Base-by-base conservation (phyloP, 2,888 invertebrate genomes). In the Boloria selene region DNA sequence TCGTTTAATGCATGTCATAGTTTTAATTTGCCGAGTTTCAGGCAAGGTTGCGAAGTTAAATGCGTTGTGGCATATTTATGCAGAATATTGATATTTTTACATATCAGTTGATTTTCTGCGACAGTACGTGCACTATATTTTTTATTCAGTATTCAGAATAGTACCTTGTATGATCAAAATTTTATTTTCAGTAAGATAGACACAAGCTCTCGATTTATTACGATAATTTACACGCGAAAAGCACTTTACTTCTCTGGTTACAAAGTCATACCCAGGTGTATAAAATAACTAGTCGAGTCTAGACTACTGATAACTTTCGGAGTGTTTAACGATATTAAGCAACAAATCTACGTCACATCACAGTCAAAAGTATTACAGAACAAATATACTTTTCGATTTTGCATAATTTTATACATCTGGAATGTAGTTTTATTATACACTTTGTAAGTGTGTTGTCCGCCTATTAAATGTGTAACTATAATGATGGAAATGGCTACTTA, bases 361-460 rank as follows among this genome's bases (percentile, higher is more conserved):
- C 91, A 90, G 83, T 83, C 82, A 81, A 81, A 78, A 80, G 79
- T 58, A 79, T 55, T 72, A 83, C 80, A 77, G 82, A 82, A 79
- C 81, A 81, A 81, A 80, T 84, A 83, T 86, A 77, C 85, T 89
- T 87, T 87, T 80, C 81, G 80, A 84, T 77, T 86, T 90, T 88
- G 90, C 87, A 88, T 90, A 90, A 88, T 90, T 87, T 88, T 89
- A 88, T 90, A 88, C 90, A 87, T 89, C 88, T 86, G 86, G 88
- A 85, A 86, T 81, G 90, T 91, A 91, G 91, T 90, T 88, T 90
- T 87, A 90, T 88, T 88, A 82, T 85, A 88, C 90, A 91, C 91
- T 90, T 89, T 87, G 83, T 88, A 90, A 89, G 89, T 90, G 88
- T 90, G 84, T 85, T 85, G 87, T 92, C 92, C 92, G 92, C 92